These are phyloP conservation scores for Dipus sagitta DNA, from an alignment of 2,797 vertebrate genomes.

Conservation along the genomic window DNA sequence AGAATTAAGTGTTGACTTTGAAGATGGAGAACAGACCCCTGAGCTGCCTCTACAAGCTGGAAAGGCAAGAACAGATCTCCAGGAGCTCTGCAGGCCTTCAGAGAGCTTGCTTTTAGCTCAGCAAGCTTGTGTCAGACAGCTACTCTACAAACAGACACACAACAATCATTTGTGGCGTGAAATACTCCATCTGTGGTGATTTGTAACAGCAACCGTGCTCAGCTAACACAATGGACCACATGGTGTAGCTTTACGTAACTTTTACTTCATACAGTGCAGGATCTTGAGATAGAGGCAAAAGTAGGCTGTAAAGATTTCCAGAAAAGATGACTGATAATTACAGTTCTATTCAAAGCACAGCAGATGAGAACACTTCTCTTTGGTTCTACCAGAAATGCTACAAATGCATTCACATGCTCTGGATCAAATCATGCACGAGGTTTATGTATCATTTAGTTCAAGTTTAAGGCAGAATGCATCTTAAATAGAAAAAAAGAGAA, in stretches of 20 bases:
- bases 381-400: constrained; percentile 17
- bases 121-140: not conserved
- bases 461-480: constrained; percentile 34
- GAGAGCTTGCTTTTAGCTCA: not conserved
- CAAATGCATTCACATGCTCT: not conserved
- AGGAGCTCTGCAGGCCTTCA: not conserved
- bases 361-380: not conserved
- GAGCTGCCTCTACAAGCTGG: not conserved
- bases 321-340: constrained; percentile 18
- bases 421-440: not conserved
- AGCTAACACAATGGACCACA: not conserved
- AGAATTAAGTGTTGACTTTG: not conserved
- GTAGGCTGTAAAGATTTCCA: not conserved
- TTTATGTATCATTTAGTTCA: constrained; percentile 26
- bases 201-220: not conserved
- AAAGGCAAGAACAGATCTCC: not conserved
- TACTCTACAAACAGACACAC: not conserved
- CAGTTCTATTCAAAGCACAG: not conserved
- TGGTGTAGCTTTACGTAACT: not conserved
- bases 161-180: not conserved
- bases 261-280: not conserved
- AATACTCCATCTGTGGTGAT: not conserved
- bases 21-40: not conserved
- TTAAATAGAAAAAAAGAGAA: not conserved
- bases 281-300: not conserved